Percentiles rank a stretch among this genome's conserved stretches.
Conservation (phyloP, 2,797 vertebrate species). For the Phaenicophaeus curvirostris region DNA sequence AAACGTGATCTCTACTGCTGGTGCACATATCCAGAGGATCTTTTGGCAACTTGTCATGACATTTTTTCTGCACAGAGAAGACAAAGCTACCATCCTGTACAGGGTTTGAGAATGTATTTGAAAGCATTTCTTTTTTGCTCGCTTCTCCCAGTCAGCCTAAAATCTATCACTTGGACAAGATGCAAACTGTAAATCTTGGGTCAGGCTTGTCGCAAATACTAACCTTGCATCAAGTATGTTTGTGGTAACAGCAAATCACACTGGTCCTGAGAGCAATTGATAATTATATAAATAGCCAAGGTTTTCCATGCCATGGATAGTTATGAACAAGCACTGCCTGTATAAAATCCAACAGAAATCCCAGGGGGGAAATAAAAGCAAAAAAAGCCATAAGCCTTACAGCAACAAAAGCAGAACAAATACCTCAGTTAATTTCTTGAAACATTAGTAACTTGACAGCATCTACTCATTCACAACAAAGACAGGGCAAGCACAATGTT, state of each 20-base stretch:
- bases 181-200: slow-evolving; percentile 38
- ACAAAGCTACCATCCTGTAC: background rate
- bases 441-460: slow-evolving; percentile 54
- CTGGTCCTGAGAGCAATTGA: background rate
- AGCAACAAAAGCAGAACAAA: slow-evolving; percentile 51
- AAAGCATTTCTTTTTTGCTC: slow-evolving; percentile 35
- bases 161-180: slow-evolving; percentile 24
- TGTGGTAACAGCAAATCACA: background rate
- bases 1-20: background rate
- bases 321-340: background rate
- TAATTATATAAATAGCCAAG: background rate
- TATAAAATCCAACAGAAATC: background rate
- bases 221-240: background rate
- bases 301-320: background rate
- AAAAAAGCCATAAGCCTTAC: background rate
- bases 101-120: background rate
- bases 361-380: background rate
- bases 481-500: slow-evolving; percentile 20
- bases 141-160: background rate
- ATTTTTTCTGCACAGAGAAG: slow-evolving; percentile 21
- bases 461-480: slow-evolving; percentile 27
- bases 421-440: slow-evolving; percentile 30
- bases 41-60: slow-evolving; percentile 23
- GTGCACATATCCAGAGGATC: background rate
- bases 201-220: background rate